Percentiles rank a stretch among this genome's conserved stretches.
phyloP scores from a whole-genome alignment of 2,888 invertebrate species.

The Axea sp. region DNA sequence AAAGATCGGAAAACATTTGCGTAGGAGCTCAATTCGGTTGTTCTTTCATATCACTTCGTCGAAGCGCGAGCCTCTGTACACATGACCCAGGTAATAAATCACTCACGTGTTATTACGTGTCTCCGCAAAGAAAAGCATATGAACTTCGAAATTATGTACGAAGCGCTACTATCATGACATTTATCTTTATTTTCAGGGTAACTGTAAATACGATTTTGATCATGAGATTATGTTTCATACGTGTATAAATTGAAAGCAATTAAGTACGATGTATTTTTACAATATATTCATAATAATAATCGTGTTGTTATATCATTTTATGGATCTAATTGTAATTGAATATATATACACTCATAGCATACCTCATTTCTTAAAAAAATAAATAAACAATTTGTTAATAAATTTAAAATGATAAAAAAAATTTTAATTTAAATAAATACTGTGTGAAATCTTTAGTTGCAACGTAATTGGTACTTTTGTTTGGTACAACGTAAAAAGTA shows the following conservation, averaged over 20 bases:
- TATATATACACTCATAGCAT: too few species aligned
- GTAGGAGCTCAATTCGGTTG: conserved; percentile 48
- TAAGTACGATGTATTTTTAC: too few species aligned
- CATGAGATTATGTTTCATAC: conserved; percentile 28
- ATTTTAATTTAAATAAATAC: too few species aligned
- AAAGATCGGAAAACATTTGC: conserved; percentile 60
- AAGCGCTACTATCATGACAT: conserved; percentile 1
- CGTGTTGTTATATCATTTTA: too few species aligned
- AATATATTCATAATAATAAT: too few species aligned
- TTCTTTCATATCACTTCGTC: conserved; percentile 54
- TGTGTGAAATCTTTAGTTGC: too few species aligned
- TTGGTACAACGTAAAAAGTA: too few species aligned
- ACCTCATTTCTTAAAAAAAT: too few species aligned
- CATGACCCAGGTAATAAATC: conserved; percentile 52
- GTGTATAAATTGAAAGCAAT: conserved; percentile 4
- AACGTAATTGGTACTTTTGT: too few species aligned
- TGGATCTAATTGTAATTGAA: too few species aligned
- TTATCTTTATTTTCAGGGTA: conserved; percentile 23
- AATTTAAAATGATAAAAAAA: too few species aligned
- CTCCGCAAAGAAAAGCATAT: conserved; percentile 41
- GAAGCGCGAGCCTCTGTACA: conserved; percentile 32
- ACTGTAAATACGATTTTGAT: conserved; percentile 28
- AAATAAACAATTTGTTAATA: too few species aligned
- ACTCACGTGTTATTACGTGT: conserved; percentile 52
- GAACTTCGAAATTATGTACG: conserved; percentile 20